phyloP scores from a whole-genome alignment of 2,113 vertebrate species.

The Cephalopterus ornatus region DNA sequence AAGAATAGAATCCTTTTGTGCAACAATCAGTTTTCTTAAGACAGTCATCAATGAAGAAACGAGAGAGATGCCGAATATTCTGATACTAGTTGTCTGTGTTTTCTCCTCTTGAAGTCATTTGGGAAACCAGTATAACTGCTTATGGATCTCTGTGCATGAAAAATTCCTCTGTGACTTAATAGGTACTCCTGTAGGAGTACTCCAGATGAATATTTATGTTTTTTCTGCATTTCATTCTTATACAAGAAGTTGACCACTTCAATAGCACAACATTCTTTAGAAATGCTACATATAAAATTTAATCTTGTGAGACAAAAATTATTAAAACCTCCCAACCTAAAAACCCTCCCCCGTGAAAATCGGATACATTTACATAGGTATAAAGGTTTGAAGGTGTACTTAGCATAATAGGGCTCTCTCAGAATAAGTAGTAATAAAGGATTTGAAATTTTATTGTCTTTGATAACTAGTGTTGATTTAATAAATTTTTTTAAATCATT shows the following conservation, averaged over 20 bases:
- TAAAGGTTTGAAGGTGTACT: accelerated
- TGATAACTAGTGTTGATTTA: not conserved
- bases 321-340: accelerated
- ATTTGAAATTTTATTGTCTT: not conserved
- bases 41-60: not conserved
- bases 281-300: not conserved
- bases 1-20: not conserved
- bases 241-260: not conserved
- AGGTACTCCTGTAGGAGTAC: not conserved
- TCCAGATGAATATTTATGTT: not conserved
- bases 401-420: not conserved
- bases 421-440: not conserved
- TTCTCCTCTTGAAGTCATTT: not conserved
- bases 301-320: not conserved
- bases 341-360: not conserved
- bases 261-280: not conserved
- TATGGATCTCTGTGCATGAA: not conserved
- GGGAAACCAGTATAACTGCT: not conserved
- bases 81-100: not conserved
- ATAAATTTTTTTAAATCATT: not conserved
- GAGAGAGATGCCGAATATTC: not conserved
- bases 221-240: not conserved
- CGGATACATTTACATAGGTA: not conserved
- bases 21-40: not conserved
- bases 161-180: not conserved